Conservation (phyloP, 2,113 vertebrate species). For the Pholis gunnellus region DNA sequence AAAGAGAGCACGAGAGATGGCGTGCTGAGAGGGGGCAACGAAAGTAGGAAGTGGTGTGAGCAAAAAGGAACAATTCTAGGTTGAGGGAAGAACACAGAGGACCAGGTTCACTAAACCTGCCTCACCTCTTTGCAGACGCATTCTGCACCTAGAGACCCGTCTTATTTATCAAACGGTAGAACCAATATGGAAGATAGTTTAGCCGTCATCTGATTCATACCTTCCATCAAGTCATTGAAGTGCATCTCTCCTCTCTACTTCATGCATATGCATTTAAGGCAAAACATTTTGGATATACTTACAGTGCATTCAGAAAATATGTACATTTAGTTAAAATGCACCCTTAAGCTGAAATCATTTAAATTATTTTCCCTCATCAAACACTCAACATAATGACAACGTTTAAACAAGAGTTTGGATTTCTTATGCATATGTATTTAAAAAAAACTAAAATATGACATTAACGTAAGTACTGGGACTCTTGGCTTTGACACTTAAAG, state of each 20-base stretch:
- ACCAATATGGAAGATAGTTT: neutral
- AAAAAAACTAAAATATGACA: neutral
- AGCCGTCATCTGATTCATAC: constrained; percentile 6
- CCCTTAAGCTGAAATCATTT: neutral
- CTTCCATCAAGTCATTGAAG: constrained; percentile 15
- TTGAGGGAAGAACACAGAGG: constrained; percentile 3
- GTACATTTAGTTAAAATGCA: neutral
- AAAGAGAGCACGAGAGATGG: neutral
- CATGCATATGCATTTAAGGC: constrained; percentile 27
- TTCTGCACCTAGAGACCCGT: neutral
- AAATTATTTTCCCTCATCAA: neutral
- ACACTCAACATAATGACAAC: neutral
- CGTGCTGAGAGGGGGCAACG: neutral
- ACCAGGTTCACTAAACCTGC: constrained; percentile 12
- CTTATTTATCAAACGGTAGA: constrained; percentile 37
- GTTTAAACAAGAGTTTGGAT: neutral
- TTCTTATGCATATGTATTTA: neutral
- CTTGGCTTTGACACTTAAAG: neutral
- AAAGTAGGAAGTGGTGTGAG: neutral
- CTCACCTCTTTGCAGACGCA: neutral
- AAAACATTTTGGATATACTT: too few relatives aligned
- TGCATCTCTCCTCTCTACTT: neutral
- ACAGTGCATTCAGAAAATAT: neutral
- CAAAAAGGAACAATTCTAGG: neutral
- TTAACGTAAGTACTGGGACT: neutral